Evolutionary conservation across 2,113 vertebrate species (phyloP).

Genomic region (Dipodomys spectabilis): DNA sequence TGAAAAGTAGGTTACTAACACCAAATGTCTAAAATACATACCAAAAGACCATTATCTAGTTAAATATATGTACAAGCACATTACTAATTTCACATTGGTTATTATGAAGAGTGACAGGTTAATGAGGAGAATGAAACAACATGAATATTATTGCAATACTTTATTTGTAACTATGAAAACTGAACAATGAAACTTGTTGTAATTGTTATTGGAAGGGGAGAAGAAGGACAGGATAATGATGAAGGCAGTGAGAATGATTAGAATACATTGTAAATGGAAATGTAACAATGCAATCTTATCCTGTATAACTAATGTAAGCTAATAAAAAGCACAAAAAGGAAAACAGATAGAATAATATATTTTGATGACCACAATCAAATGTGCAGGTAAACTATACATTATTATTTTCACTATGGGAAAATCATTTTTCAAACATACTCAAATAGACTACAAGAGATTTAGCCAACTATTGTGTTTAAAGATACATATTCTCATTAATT

Average conservation of each 20-base stretch:
- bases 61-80: constrained; percentile 37
- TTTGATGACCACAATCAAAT: constrained; percentile 82
- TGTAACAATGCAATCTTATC: too few relatives aligned
- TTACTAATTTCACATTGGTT: constrained; percentile 36
- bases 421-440: constrained; percentile 77
- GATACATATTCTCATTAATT: constrained; percentile 77
- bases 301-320: too few relatives aligned
- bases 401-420: constrained; percentile 59
- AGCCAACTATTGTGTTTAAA: constrained; percentile 81
- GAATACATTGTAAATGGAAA: too few relatives aligned
- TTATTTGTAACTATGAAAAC: too few relatives aligned
- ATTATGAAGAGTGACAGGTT: constrained; percentile 10
- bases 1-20: not conserved
- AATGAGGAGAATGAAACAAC: too few relatives aligned
- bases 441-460: constrained; percentile 79
- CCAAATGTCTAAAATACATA: constrained; percentile 1
- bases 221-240: too few relatives aligned
- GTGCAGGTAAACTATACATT: constrained; percentile 80
- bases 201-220: too few relatives aligned
- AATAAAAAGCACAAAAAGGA: too few relatives aligned
- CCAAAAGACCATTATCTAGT: not conserved
- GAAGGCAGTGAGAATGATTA: too few relatives aligned
- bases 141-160: too few relatives aligned
- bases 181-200: too few relatives aligned
- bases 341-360: not conserved